These are phyloP conservation scores for Galendromus occidentalis DNA, from an alignment of 1,140 invertebrate species.

Conservation along the genomic window DNA sequence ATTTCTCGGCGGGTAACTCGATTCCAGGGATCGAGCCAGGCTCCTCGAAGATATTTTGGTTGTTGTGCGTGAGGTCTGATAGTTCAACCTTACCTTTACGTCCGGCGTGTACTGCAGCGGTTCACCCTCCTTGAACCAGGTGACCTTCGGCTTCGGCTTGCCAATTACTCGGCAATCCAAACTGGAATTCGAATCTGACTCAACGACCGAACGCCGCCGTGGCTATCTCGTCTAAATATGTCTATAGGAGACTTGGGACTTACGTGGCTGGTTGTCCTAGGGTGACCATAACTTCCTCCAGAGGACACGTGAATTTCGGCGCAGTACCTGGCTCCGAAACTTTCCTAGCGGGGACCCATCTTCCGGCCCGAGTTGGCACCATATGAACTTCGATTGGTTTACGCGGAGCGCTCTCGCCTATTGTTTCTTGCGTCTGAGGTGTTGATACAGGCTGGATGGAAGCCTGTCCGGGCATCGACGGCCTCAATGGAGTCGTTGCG, in stretches of 20 bases:
- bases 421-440: not conserved
- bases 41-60: no score
- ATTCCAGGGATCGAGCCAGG: no score
- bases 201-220: no score
- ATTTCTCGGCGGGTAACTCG: no score
- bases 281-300: not conserved
- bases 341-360: not conserved
- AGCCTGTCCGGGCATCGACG: not conserved
- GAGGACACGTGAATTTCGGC: slow-evolving; percentile 2
- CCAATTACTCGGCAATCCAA: slow-evolving; percentile 66
- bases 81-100: not conserved
- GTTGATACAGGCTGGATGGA: no score
- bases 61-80: not conserved
- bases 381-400: slow-evolving; percentile 8
- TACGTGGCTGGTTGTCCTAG: slow-evolving; percentile 1
- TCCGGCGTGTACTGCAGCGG: slow-evolving; percentile 46
- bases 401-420: not conserved
- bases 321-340: not conserved
- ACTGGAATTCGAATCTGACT: slow-evolving; percentile 27
- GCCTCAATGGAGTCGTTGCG: not conserved
- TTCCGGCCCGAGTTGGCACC: not conserved
- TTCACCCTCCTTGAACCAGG: slow-evolving; percentile 55
- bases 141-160: slow-evolving; percentile 45
- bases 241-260: not conserved
- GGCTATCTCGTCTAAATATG: no score